These are phyloP conservation scores for Lepidocolaptes lacrymiger DNA, from an alignment of 2,797 vertebrate genomes.

Conservation along the genomic window DNA sequence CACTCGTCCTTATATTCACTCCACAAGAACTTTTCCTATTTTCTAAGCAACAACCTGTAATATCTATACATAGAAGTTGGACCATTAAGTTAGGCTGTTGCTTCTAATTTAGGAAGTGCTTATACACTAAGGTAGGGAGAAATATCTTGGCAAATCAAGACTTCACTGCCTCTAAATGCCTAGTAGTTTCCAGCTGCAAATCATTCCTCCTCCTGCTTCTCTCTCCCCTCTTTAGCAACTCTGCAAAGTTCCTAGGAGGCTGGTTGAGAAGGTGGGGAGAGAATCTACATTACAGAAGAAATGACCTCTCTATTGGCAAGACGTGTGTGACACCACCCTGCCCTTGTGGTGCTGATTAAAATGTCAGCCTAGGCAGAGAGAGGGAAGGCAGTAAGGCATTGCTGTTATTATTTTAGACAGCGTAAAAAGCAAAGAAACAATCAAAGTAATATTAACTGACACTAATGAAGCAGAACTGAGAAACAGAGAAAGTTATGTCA, in stretches of 20 bases:
- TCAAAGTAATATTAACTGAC: not conserved
- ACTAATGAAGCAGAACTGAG: not conserved
- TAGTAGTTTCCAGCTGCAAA: not conserved
- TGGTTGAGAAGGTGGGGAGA: not conserved
- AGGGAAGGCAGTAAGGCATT: not conserved
- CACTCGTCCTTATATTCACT: not conserved
- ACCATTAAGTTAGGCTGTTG: not conserved
- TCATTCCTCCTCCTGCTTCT: not conserved
- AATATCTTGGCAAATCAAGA: not conserved
- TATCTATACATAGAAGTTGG: not conserved
- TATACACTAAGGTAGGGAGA: not conserved
- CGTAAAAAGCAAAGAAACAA: not conserved
- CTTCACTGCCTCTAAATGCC: not conserved
- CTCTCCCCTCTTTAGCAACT: not conserved
- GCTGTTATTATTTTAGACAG: not conserved
- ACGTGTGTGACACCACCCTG: not conserved
- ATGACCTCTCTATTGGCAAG: not conserved
- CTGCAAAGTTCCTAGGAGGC: not conserved
- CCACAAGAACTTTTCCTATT: not conserved
- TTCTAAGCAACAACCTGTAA: not conserved
- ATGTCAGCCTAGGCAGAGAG: not conserved
- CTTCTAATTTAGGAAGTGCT: not conserved
- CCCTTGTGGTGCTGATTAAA: not conserved
- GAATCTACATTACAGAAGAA: not conserved
- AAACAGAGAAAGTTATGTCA: not conserved